Conservation (phyloP, 1,140 invertebrate genomes). For the Alviniconcha marisindica region DNA sequence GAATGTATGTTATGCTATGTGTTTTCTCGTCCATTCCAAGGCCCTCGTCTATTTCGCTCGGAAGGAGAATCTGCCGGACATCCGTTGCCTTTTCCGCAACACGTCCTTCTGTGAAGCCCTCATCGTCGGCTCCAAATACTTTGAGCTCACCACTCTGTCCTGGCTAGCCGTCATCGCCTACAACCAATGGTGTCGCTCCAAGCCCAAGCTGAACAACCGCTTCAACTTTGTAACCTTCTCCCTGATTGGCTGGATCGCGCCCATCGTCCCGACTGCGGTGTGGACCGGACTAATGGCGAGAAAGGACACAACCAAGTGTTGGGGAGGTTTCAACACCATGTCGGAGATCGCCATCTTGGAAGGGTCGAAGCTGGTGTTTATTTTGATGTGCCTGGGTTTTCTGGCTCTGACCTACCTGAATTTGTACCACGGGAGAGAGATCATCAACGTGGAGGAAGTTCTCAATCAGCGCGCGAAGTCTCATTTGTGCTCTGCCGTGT, state of each 20-base stretch:
- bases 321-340: conserved; percentile 32
- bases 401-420: conserved; percentile 26
- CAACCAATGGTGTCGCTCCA: conserved; percentile 38
- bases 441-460: conserved; percentile 43
- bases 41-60: conserved; percentile 33
- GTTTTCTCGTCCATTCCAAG: not conserved
- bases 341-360: conserved; percentile 36
- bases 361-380: conserved; percentile 30
- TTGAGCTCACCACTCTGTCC: conserved; percentile 33
- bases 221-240: conserved; percentile 18
- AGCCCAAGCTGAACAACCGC: conserved; percentile 37
- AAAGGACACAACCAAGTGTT: conserved; percentile 29
- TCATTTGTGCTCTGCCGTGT: conserved; percentile 7
- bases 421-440: conserved; percentile 30
- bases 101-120: conserved; percentile 37
- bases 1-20: not conserved
- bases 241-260: conserved; percentile 32
- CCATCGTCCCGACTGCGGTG: conserved; percentile 15
- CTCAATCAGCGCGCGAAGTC: conserved; percentile 32
- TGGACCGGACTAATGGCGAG: conserved; percentile 26
- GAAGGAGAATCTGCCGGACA: conserved; percentile 33
- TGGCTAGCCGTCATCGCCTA: conserved; percentile 36
- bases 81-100: conserved; percentile 37
- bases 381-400: conserved; percentile 27
- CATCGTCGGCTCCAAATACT: conserved; percentile 36